Evolutionary conservation across 2,113 vertebrate genomes (phyloP), one percentile per base, ranked within the genome.

Genomic region (Petroica traversi): DNA sequence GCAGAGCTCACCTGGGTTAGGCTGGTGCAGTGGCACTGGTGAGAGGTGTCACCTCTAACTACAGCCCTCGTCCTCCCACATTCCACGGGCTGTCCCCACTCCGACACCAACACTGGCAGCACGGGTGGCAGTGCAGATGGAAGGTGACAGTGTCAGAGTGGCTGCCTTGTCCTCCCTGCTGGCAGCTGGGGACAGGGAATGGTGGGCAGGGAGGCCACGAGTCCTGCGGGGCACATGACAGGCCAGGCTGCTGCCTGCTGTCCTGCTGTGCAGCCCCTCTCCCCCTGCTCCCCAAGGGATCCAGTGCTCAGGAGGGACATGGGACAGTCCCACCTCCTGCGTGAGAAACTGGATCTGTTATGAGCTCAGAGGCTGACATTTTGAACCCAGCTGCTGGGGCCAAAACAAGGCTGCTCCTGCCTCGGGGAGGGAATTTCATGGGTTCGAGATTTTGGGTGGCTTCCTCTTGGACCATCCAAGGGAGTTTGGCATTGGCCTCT

Each of bases 41-140:
- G 11, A 38, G n/a, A 71, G 36, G 19, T 22, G 9, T 34, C 84
- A 33, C 33, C 51, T 63, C 64, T 23, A 11, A 19, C 29, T 3
- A 2, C 61, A 81, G 69, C 58, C 51, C 43, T 80, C 0, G 0
- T 49, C 72, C 31, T 31, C 57, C 49, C 2, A 0, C 69, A 34
- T 43, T 46, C 52, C 40, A 3, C 1, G 4, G 38, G 28, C 68
- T 36, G 10, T 34, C 40, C 72, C 62, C 9, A 0, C 58, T 11
- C n/a, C 0, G 0, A 6, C 2, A 6, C 63, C 43, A 45, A n/a
- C n/a, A 1, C 36, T 52, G 23, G 49, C 8, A n/a, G 74, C 18
- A 0, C 0, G 5, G 38, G 19, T 22, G 45, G n/a, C 43, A 72
- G 41, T 11, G n/a, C 55, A 12, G 46, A 25, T 8, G 7, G 41